Percentiles rank a stretch among this genome's conserved stretches.
phyloP scores from a whole-genome alignment of 2,888 invertebrate genomes.

The Sicus ferrugineus region DNA sequence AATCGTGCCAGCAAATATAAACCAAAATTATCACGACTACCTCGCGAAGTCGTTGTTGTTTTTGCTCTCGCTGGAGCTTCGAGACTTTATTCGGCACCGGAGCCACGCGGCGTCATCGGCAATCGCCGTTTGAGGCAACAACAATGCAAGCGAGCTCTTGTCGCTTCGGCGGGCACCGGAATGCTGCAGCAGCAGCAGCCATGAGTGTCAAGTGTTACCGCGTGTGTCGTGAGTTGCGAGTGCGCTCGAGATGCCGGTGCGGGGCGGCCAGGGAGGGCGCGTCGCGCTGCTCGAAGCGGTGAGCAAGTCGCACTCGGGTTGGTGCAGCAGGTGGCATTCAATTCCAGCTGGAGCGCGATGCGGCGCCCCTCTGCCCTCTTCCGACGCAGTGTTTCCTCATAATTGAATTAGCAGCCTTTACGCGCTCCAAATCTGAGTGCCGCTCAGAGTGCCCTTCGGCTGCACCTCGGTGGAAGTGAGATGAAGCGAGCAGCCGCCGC shows the following conservation, averaged over 20 bases:
- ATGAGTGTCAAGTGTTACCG: conserved; percentile 56
- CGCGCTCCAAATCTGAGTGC: too few species aligned
- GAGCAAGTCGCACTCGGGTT: neutral
- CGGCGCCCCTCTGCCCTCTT: neutral
- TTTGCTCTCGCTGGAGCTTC: neutral
- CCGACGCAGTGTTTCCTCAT: too few species aligned
- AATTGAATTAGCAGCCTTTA: too few species aligned
- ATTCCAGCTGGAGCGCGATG: neutral
- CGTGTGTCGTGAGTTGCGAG: conserved; percentile 49
- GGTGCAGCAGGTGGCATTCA: neutral
- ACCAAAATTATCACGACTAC: conserved; percentile 59
- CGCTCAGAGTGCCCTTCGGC: too few species aligned
- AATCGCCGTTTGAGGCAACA: too few species aligned
- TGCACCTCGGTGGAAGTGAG: too few species aligned
- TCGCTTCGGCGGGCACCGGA: conserved; percentile 25
- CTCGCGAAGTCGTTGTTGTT: conserved; percentile 14
- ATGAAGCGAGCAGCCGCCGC: too few species aligned
- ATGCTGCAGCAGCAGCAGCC: conserved; percentile 31
- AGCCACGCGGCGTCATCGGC: neutral
- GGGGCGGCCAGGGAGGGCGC: neutral
- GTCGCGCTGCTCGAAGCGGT: neutral
- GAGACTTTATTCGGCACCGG: neutral
- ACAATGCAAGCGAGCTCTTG: too few species aligned
- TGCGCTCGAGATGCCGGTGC: conserved; percentile 21
- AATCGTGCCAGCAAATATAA: conserved; percentile 59